These are phyloP conservation scores for Proisotoma minuta DNA, from an alignment of 2,888 invertebrate species.

Conservation along the genomic window DNA sequence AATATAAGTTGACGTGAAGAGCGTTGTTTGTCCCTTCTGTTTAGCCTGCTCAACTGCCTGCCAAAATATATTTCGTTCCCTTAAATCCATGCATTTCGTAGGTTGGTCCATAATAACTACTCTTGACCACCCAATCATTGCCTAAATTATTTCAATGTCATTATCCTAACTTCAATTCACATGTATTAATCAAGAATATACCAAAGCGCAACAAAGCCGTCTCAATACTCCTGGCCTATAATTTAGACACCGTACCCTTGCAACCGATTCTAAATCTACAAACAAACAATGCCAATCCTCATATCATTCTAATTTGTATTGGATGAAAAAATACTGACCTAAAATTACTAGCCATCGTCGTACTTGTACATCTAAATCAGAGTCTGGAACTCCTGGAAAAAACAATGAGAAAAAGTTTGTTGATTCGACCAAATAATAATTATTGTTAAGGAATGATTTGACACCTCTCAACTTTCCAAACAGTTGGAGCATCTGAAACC, in stretches of 20 bases:
- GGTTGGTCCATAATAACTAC: slow-evolving; percentile 33
- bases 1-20: slow-evolving; percentile 27
- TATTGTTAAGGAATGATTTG: no score
- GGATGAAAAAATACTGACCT: slow-evolving; percentile 16
- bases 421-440: no score
- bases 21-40: slow-evolving; percentile 19
- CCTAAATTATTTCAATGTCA: not conserved
- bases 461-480: slow-evolving; percentile 28
- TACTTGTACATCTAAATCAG: slow-evolving; percentile 28
- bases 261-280: slow-evolving; percentile 17
- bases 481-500: slow-evolving; percentile 26
- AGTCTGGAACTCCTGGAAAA: slow-evolving; percentile 17
- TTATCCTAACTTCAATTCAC: not conserved
- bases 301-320: not conserved
- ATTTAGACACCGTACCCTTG: slow-evolving; percentile 11
- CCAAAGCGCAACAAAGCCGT: slow-evolving; percentile 26
- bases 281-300: not conserved
- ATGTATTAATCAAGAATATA: no score
- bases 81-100: slow-evolving; percentile 19
- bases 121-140: slow-evolving; percentile 26
- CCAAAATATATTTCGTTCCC: slow-evolving; percentile 34
- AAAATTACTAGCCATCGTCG: slow-evolving; percentile 29
- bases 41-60: slow-evolving; percentile 16
- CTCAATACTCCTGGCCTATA: slow-evolving; percentile 18
- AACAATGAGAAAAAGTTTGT: not conserved